Evolutionary conservation across 2,797 vertebrate species (phyloP), one percentile per base, ranked within the genome.

Genomic region (Apogon talboti): DNA sequence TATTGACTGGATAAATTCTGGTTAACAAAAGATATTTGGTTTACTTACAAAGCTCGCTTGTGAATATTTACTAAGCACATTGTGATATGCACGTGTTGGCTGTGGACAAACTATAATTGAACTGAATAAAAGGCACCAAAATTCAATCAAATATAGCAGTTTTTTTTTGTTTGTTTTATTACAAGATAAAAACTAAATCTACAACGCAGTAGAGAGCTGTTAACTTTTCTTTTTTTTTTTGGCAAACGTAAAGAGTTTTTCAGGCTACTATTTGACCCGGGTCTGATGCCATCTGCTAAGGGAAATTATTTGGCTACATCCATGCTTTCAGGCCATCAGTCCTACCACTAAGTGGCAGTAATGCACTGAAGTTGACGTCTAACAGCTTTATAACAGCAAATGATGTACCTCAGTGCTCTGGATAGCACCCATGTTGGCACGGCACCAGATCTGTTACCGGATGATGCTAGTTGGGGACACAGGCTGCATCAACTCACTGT

Each of bases 311-410:
- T 65, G 53, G 66, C 71, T 73, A 30, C 74, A 72, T 73, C 60
- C 76, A 68, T 57, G 51, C 72, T 72, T 66, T 71, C 60, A 67
- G 63, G 46, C 64, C 72, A 85, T 80, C 71, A 62, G 43, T 83
- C 54, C 62, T 62, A 41, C 56, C 78, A 63, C 87, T 81, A 86
- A 84, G 78, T 84, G 86, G 75, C 78, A 85, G 78, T 81, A 85
- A 85, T 73, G 62, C 58, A 79, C 78, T 78, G 50, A 60, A 70
- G 69, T 71, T 74, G 73, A 86, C 78, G 76, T 79, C 72, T 71
- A 84, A 85, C 66, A 69, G 67, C 72, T 74, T 80, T 81, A 64
- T 77, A 81, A 87, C 76, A 67, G 71, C 67, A 71, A 62, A 65
- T 81, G 66, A 82, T 74, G 78, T 60, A 72, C 61, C 61, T 35